Evolutionary conservation across 1,140 invertebrate species (phyloP), one percentile per base, ranked within the genome.

Genomic region (Drosophila rufa): DNA sequence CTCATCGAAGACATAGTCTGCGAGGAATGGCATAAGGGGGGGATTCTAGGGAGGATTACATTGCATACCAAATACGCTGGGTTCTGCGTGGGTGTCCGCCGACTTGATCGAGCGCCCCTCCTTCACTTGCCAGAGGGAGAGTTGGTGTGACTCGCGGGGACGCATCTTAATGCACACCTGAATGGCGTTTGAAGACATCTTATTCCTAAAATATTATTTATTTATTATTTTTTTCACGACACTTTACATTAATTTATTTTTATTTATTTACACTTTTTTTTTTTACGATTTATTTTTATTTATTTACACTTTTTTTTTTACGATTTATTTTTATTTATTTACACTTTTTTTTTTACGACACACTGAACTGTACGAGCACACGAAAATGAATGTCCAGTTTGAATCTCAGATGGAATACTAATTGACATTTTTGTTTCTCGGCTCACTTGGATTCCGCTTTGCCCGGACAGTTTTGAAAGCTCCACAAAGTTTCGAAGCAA

Each of bases 151-250:
- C 43, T 95, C 94, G 19, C 96, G 92, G 17, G 96, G 96, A 55
- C 96, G 94, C 46, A 96, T 94, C 93, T 96, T 96, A 46, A 97
- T 95, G 38, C 96, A 96, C 22, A 97, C 96, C 93, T 95, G 91
- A 19, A 92, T 85, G 4, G 89, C 43, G 0, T 22, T 22, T 22
- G 22, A 22, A 22, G 22, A 22, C 22, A 22, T 22, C 22, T 22
- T 22, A 22, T 22, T 22, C 22, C 22, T 22, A 22, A 22, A 22
- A 22, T 22, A 22, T 22, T 22, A 22, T 22, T 22, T 22, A 22
- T 22, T 2, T 22, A 22, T 22, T 22, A 22, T 22, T 22, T 22
- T 22, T 22, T 22, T 22, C 22, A 22, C 22, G 22, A 22, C 22
- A 22, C 2, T 22, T 22, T 22, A 22, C 22, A 1, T 22, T 3